phyloP scores from a whole-genome alignment of 2,888 invertebrate species.

The Abrostola triplasia region DNA sequence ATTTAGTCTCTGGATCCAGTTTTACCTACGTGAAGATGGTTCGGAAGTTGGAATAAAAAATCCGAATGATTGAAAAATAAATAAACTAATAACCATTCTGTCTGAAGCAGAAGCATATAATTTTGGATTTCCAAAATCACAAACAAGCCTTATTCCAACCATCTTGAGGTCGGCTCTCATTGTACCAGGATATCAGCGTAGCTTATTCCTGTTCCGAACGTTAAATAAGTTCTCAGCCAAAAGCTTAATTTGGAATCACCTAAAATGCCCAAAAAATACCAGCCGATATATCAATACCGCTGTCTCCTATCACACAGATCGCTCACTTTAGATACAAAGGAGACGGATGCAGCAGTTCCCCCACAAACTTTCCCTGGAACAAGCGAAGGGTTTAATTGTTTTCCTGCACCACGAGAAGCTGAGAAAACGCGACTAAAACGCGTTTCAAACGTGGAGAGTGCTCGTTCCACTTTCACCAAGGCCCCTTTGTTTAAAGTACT shows the following conservation, averaged over 20 bases:
- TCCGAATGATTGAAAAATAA: no score
- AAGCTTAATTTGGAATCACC: background rate
- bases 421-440: conserved; percentile 77
- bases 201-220: no score
- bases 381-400: conserved; percentile 86
- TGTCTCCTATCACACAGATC: conserved; percentile 54
- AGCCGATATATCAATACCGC: conserved; percentile 49
- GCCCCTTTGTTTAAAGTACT: conserved; percentile 74
- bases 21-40: background rate
- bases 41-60: no score
- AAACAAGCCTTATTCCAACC: no score
- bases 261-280: background rate
- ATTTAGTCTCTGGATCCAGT: background rate
- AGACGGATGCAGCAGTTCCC: conserved; percentile 74
- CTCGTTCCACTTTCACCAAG: conserved; percentile 68
- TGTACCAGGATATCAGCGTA: no score
- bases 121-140: no score
- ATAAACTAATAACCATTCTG: no score
- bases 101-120: no score
- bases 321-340: conserved; percentile 72
- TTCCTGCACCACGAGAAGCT: conserved; percentile 75
- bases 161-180: no score
- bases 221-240: background rate
- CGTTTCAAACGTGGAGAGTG: conserved; percentile 62
- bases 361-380: conserved; percentile 78